Evolutionary conservation across 2,888 invertebrate species (phyloP).

Genomic region (Gastracanthus pulcherrimus): DNA sequence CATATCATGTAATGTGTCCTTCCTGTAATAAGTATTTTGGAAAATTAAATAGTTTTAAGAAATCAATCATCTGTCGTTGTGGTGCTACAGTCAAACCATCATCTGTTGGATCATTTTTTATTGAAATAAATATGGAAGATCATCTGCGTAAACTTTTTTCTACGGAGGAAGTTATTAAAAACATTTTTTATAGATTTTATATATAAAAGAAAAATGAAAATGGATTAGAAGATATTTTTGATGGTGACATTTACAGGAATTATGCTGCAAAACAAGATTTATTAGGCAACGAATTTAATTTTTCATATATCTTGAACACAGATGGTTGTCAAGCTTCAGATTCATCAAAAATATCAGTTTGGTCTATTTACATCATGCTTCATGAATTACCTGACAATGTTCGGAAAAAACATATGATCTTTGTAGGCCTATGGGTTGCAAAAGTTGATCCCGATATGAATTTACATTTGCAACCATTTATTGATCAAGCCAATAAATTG

Average conservation of each 20-base stretch:
- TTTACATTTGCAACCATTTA: neutral
- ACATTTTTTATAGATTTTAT: neutral
- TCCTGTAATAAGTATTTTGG: slow-evolving; percentile 1
- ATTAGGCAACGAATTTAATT: neutral
- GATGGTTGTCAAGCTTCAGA: neutral
- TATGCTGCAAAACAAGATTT: neutral
- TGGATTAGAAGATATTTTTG: too few species aligned
- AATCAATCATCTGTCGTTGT: neutral
- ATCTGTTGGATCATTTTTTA: slow-evolving; percentile 6
- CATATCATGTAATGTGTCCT: neutral
- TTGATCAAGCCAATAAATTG: neutral
- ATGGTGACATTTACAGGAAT: neutral
- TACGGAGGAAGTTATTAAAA: neutral
- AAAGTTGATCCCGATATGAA: neutral
- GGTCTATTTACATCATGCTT: neutral
- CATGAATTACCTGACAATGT: neutral
- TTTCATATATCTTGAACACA: neutral
- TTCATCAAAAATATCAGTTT: neutral
- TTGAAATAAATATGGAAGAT: neutral
- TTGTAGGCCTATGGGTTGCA: neutral
- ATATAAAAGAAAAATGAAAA: neutral
- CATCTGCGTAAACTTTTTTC: neutral
- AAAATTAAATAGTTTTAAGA: neutral
- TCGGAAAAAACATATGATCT: neutral
- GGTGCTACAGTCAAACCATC: neutral